Evolutionary conservation across 1,140 invertebrate genomes (phyloP).

Genomic region (Orchestia grillus): DNA sequence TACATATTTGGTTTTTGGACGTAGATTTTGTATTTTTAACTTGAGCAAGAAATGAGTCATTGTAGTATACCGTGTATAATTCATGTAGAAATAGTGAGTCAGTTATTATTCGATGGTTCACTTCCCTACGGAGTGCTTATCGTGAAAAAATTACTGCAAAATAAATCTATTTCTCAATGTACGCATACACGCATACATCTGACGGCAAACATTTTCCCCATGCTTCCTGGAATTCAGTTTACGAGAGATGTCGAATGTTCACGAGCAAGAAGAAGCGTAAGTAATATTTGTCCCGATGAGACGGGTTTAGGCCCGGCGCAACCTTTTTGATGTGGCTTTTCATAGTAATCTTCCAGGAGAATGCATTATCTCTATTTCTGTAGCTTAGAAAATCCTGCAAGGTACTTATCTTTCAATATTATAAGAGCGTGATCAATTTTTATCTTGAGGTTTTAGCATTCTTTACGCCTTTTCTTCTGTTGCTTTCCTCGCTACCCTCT

Average conservation of each 20-base stretch:
- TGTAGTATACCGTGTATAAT: too few species aligned
- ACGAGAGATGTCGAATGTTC: slow-evolving; percentile 45
- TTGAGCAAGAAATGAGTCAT: too few species aligned
- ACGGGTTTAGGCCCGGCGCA: not conserved
- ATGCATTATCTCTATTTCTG: not conserved
- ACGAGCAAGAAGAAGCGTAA: not conserved
- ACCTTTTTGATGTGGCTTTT: not conserved
- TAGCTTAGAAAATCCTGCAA: not conserved
- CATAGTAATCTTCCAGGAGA: not conserved
- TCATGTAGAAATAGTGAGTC: too few species aligned
- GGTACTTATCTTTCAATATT: not conserved
- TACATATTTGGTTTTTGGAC: too few species aligned
- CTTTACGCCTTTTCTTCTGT: too few species aligned
- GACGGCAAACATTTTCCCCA: not conserved
- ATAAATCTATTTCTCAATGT: too few species aligned
- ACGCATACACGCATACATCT: not conserved
- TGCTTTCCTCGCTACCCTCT: too few species aligned
- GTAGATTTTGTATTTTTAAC: too few species aligned
- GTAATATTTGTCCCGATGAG: not conserved
- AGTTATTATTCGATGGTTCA: too few species aligned
- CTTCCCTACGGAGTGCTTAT: too few species aligned
- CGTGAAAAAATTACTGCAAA: too few species aligned
- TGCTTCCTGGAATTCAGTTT: slow-evolving; percentile 5
- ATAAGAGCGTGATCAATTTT: not conserved
- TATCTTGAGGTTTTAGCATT: not conserved